A percentile compares a stretch with the other conserved stretches of the same genome.
Conservation (phyloP, 1,140 invertebrate genomes). For the Drosophila pseudoobscura region DNA sequence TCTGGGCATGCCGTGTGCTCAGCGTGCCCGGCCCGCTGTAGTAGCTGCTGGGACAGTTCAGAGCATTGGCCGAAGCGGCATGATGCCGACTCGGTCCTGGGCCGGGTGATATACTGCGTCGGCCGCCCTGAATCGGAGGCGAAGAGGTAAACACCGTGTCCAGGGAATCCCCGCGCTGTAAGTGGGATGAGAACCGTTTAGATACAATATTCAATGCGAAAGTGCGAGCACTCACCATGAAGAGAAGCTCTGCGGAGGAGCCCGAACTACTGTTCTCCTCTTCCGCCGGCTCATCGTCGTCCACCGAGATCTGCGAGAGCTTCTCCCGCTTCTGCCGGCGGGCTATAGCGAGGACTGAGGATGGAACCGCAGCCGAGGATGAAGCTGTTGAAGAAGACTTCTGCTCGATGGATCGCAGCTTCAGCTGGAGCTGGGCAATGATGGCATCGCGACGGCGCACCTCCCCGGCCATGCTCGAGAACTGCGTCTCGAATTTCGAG, state of each 20-base stretch:
- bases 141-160: constrained; percentile 86
- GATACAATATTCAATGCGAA: neutral
- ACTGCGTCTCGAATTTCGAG: constrained; percentile 88
- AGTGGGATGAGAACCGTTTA: neutral
- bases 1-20: constrained; percentile 59
- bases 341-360: constrained; percentile 19
- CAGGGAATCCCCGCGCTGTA: constrained; percentile 85
- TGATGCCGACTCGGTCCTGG: constrained; percentile 59
- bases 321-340: constrained; percentile 60
- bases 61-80: constrained; percentile 66
- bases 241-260: constrained; percentile 84
- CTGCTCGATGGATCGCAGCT: constrained; percentile 66
- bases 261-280: constrained; percentile 78
- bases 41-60: constrained; percentile 69
- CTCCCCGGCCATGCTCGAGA: constrained; percentile 89
- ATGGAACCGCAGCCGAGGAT: neutral
- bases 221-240: constrained; percentile 82
- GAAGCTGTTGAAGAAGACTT: constrained; percentile 23
- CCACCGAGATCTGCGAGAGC: constrained; percentile 61
- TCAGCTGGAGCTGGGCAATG: constrained; percentile 88
- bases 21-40: constrained; percentile 61
- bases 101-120: constrained; percentile 58
- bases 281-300: constrained; percentile 79
- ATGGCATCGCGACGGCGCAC: constrained; percentile 90
- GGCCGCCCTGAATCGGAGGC: constrained; percentile 80